A percentile compares a stretch with the other conserved stretches of the same genome.
Conservation (phyloP, 2,888 invertebrate species). For the Entomobrya multifasciata region DNA sequence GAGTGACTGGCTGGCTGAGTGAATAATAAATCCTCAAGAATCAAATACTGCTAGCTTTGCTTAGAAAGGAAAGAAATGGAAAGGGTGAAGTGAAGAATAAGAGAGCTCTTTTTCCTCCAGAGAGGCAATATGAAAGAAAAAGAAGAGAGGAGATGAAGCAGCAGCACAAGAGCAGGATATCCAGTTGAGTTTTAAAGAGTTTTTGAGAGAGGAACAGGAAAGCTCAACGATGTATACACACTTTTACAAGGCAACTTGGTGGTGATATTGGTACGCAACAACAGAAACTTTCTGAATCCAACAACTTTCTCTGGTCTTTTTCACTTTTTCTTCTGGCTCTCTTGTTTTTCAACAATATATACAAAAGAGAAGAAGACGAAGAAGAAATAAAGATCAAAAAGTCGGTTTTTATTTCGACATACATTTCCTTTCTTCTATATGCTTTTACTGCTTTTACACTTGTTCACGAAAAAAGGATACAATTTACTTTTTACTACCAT, state of each 20-base stretch:
- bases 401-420: neutral
- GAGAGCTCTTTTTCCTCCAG: neutral
- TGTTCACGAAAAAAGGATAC: no score
- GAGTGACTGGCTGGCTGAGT: constrained; percentile 21
- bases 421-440: no score
- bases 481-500: no score
- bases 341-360: constrained; percentile 20
- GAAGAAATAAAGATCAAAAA: constrained; percentile 12
- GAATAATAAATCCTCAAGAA: constrained; percentile 56
- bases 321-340: constrained; percentile 1
- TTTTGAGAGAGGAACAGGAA: no score
- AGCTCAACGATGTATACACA: neutral
- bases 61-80: neutral
- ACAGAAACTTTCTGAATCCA: no score
- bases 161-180: neutral
- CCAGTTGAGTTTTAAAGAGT: neutral
- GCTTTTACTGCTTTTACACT: no score
- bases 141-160: neutral
- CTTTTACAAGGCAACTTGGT: neutral
- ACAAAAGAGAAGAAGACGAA: no score
- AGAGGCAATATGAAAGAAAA: constrained; percentile 3
- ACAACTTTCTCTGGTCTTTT: constrained; percentile 5
- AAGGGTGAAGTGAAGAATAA: neutral
- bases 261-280: constrained; percentile 7
- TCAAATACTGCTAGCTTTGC: constrained; percentile 14